Evolutionary conservation across 2,888 invertebrate species (phyloP), one percentile per base, ranked within the genome.

Genomic region (Euproctis similis): DNA sequence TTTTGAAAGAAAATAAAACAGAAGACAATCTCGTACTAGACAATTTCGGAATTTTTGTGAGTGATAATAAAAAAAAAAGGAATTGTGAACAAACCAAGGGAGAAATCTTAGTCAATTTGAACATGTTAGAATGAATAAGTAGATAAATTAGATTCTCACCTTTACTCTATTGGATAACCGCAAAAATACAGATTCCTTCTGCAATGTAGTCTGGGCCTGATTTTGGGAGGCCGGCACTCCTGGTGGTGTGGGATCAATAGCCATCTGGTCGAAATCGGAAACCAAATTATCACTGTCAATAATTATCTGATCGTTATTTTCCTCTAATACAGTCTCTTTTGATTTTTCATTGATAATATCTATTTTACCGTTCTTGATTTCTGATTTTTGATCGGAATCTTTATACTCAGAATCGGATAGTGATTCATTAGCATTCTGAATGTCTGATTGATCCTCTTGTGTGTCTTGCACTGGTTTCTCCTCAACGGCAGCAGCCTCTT

Each of bases 171-270:
- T 99, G 34, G 95, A 96, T 34, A 99, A 87, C 46, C 98, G 87
- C 62, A 98, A 89, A 68, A 99, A 96, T n/a, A 98, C 95, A 5
- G 96, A 96, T 72, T 98, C 97, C 54, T 96, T 96, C 59, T 94
- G 94, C 34, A 85, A 65, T 10, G 72, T 69, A 13, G 62, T 53
- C 42, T 71, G 76, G 7, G 59, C 69, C 42, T 66, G 77, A 33
- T 74, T 71, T 31, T 78, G 74, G 31, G 57, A 74, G 8, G 51
- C 61, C 13, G 59, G 35, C 8, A 57, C 29, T 6, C 80, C 84
- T 12, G 82, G 60, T 0, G 81, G 80, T 8, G 72, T 65, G 2
- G 81, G 82, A 18, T 80, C 80, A 21, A 76, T 74, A 8, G 77
- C 76, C 30, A 86, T 85, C 41, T 82, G 86, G 31, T 86, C 87